A percentile compares a stretch with the other conserved stretches of the same genome.
Conservation (phyloP, 2,797 vertebrate species). For the Dryobates pubescens region DNA sequence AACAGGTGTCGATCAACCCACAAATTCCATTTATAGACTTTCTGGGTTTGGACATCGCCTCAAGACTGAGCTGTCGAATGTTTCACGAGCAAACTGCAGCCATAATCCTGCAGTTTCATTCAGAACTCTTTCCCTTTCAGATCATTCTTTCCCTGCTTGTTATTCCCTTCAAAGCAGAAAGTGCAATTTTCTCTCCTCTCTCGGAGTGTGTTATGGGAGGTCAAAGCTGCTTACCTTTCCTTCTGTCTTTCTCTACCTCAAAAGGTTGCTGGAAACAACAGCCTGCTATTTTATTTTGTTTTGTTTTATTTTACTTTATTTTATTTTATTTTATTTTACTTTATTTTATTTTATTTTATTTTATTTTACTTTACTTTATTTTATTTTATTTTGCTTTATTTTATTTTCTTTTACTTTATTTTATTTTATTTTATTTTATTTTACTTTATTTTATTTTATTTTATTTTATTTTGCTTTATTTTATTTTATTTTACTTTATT, state of each 20-base stretch:
- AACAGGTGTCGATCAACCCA: slow-evolving; percentile 18
- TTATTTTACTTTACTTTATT: no score
- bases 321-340: no score
- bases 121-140: not conserved
- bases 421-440: no score
- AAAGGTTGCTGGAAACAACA: not conserved
- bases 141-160: not conserved
- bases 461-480: no score
- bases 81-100: slow-evolving; percentile 15
- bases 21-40: slow-evolving; percentile 20
- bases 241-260: not conserved
- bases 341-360: no score
- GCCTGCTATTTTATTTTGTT: no score
- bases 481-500: no score
- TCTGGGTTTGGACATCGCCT: not conserved
- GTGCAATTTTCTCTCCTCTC: slow-evolving; percentile 6
- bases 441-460: no score
- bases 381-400: no score
- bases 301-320: not conserved
- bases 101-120: not conserved
- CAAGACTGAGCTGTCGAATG: not conserved
- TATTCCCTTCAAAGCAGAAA: slow-evolving; percentile 23
- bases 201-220: not conserved
- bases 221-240: not conserved
- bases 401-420: no score